Base-by-base conservation (phyloP, 2,113 vertebrate genomes). In the Podarcis raffonei region DNA sequence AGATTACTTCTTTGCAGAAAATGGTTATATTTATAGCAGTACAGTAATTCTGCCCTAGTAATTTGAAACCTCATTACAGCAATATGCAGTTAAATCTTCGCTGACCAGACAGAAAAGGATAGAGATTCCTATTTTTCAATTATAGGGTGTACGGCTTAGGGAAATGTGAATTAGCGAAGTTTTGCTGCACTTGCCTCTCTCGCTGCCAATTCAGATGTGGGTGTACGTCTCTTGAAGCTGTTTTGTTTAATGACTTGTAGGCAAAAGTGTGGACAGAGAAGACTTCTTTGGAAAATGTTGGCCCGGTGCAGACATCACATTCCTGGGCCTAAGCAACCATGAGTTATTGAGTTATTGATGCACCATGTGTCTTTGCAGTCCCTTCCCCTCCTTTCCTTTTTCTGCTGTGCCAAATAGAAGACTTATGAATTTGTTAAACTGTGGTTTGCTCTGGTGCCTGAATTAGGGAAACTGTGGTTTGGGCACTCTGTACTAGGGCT, bases 11-110 rank as follows among this genome's bases (percentile, higher is more conserved):
- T 9, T 57, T 1, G 18, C 30, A 78, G 7, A 71, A 35, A 90
- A 35, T 0, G 0, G 81, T 86, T 89, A 83, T 0, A 91, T 89
- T 75, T 74, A 81, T 79, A n/a, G 0, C 1, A 30, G 15, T 78
- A 18, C 65, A 59, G 89, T 90, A 57, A 85, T 85, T 90, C 87
- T 59, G 7, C 62, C 82, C 30, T 16, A 87, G 83, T 81, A 84
- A 59, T 37, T 81, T 62, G 22, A 93, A 81, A 78, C 57, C 15
- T 92, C 69, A 3, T 1, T 8, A 82, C 37, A 80, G 62, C 42
- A 85, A n/a, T 89, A 42, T 83, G 4, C 79, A 87, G 1, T 48
- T 88, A 91, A 89, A 59, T 87, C 81, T 84, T 90, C 39, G 42
- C 11, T 48, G 71, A 88, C 18, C 15, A 1, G 90, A 74, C 11